Evolutionary conservation across 1,140 invertebrate genomes (phyloP).

Genomic region (Teleogryllus occipitalis): DNA sequence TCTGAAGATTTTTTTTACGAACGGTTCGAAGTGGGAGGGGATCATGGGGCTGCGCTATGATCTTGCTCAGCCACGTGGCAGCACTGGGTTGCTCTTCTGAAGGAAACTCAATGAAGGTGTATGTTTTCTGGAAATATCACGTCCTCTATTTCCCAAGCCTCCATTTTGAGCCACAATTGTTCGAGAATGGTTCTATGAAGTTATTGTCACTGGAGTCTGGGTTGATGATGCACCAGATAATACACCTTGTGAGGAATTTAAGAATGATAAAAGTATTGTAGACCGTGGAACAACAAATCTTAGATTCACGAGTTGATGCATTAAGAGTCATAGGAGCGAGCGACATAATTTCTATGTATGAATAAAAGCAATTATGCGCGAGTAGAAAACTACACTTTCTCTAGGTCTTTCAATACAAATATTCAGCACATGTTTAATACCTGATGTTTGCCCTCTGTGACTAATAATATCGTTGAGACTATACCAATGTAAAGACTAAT

Average conservation of each 20-base stretch:
- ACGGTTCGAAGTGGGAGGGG: slow-evolving; percentile 30
- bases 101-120: background rate
- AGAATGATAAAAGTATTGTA: slow-evolving; percentile 17
- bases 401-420: too few relatives aligned
- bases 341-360: too few relatives aligned
- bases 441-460: too few relatives aligned
- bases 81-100: slow-evolving; percentile 3
- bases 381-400: too few relatives aligned
- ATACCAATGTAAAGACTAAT: too few relatives aligned
- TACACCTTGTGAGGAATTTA: slow-evolving; percentile 15
- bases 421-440: too few relatives aligned
- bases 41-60: slow-evolving; percentile 41
- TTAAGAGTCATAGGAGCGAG: too few relatives aligned
- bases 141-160: background rate
- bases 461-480: too few relatives aligned
- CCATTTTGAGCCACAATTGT: background rate
- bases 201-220: slow-evolving; percentile 8
- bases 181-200: slow-evolving; percentile 19
- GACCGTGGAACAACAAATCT: slow-evolving; percentile 20
- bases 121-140: background rate
- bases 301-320: slow-evolving; percentile 7
- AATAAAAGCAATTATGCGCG: too few relatives aligned
- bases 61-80: slow-evolving; percentile 30
- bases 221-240: slow-evolving; percentile 7
- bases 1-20: slow-evolving; percentile 12